Evolutionary conservation across 2,113 vertebrate genomes (phyloP).

Genomic region (Apodemus speciosus): DNA sequence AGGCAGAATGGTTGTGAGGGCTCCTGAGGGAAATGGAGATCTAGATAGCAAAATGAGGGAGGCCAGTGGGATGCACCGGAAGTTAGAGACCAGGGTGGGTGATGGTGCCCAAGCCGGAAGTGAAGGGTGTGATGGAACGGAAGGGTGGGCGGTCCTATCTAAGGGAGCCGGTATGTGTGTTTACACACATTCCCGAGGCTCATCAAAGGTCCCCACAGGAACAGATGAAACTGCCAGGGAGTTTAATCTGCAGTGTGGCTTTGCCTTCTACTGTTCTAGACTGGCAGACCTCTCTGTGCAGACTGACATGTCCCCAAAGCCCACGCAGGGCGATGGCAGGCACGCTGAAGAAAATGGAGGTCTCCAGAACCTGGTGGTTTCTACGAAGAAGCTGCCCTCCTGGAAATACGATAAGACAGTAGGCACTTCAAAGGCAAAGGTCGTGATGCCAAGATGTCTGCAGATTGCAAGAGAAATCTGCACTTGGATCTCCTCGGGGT

Average conservation of each 20-base stretch:
- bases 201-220: not conserved
- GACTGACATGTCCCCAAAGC: not conserved
- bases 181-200: not conserved
- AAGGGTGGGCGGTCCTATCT: rapidly evolving
- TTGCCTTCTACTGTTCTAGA: not conserved
- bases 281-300: not conserved
- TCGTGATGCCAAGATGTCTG: conserved; percentile 69
- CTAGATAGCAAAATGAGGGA: not conserved
- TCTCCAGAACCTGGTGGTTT: not conserved
- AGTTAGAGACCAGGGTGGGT: not conserved
- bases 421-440: conserved; percentile 46
- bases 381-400: not conserved
- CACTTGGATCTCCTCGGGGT: not conserved
- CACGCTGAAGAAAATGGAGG: not conserved
- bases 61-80: rapidly evolving
- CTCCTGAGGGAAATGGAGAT: no score
- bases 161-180: not conserved
- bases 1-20: not conserved
- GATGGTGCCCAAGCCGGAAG: not conserved
- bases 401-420: not conserved
- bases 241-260: not conserved
- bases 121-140: rapidly evolving
- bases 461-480: not conserved
- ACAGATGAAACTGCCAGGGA: not conserved
- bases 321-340: not conserved